Evolutionary conservation across 2,113 vertebrate genomes (phyloP).

Genomic region (Muntiacus reevesi): DNA sequence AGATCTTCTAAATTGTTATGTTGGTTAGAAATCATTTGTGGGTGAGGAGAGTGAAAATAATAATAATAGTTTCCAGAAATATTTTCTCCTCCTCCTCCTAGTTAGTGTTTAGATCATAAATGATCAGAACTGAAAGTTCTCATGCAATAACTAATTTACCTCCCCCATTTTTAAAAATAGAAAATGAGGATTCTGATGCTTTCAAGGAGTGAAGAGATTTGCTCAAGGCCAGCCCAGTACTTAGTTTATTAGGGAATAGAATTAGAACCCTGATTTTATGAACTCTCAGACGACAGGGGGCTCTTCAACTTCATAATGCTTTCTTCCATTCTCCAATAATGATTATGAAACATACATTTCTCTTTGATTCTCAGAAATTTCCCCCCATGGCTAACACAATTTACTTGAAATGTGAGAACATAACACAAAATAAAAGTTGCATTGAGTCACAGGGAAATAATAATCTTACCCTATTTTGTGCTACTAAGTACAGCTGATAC

Average conservation of each 20-base stretch:
- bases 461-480: constrained; percentile 64
- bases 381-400: constrained; percentile 65
- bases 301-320: not conserved
- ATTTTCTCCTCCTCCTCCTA: not conserved
- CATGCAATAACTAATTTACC: not conserved
- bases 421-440: constrained; percentile 65
- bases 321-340: constrained; percentile 38
- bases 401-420: constrained; percentile 68
- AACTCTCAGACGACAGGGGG: not conserved
- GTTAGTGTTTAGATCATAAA: not conserved
- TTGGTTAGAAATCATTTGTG: constrained; percentile 62
- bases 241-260: constrained; percentile 21
- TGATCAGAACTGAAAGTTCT: not conserved
- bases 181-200: not conserved
- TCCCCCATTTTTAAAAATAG: not conserved
- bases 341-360: constrained; percentile 61
- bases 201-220: not conserved
- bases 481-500: constrained; percentile 70
- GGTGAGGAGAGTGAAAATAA: not conserved
- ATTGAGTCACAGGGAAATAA: constrained; percentile 69
- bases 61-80: not conserved
- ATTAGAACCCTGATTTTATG: constrained; percentile 42
- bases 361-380: constrained; percentile 68
- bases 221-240: not conserved
- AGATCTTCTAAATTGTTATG: constrained; percentile 54